Evolutionary conservation across 2,888 invertebrate genomes (phyloP).

Genomic region (Magallana nippona): DNA sequence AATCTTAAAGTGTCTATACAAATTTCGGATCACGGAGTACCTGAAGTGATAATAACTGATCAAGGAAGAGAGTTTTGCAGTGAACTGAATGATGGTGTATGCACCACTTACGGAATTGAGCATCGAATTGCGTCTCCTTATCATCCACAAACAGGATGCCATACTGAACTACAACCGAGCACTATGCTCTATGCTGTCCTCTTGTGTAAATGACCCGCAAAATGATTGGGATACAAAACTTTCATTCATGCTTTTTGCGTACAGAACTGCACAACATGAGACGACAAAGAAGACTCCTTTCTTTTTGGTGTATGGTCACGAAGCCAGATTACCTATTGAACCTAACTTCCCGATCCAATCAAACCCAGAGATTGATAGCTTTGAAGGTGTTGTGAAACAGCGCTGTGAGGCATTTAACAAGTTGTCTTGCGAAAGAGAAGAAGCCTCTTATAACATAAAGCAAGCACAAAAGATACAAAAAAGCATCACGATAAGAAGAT

Average conservation of each 20-base stretch:
- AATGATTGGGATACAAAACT: conserved; percentile 44
- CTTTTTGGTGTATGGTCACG: conserved; percentile 49
- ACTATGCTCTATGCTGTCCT: conserved; percentile 46
- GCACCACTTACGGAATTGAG: conserved; percentile 34
- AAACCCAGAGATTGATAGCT: conserved; percentile 41
- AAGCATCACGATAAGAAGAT: not conserved
- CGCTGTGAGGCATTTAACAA: conserved; percentile 42
- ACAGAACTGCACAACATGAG: conserved; percentile 51
- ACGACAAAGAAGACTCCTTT: conserved; percentile 52
- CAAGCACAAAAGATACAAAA: not conserved
- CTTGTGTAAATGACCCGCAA: conserved; percentile 13
- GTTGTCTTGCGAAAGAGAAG: conserved; percentile 5
- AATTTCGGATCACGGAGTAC: conserved; percentile 17
- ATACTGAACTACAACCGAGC: conserved; percentile 37
- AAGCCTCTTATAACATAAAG: not conserved
- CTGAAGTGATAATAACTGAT: conserved; percentile 36
- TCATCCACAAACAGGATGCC: conserved; percentile 43
- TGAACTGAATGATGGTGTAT: conserved; percentile 38
- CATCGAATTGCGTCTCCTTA: conserved; percentile 41
- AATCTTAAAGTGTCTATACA: conserved; percentile 5
- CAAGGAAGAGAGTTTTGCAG: conserved; percentile 47
- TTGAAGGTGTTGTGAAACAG: conserved; percentile 41
- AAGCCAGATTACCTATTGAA: conserved; percentile 48
- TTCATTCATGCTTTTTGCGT: conserved; percentile 48
- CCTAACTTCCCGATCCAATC: conserved; percentile 40